A percentile compares a stretch with the other conserved stretches of the same genome.
Evolutionary conservation across 2,888 invertebrate species (phyloP).

Genomic region (Orgyia antiqua): DNA sequence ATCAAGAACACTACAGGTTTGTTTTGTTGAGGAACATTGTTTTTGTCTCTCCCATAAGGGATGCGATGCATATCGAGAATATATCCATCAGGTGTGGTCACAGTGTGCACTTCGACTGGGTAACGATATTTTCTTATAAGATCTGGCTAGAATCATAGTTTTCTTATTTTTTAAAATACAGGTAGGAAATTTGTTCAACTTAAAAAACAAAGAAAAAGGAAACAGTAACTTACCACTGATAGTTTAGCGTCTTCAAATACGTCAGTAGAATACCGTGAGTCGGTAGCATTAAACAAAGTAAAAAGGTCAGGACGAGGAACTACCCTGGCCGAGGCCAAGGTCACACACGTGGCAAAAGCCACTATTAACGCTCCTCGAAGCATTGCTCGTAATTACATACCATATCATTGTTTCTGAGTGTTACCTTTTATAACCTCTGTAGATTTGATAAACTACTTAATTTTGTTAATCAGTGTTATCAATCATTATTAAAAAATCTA

Average conservation of each 20-base stretch:
- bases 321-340: conserved; percentile 21
- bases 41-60: conserved; percentile 67
- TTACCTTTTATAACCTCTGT: conserved; percentile 29
- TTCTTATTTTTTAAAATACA: no score
- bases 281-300: conserved; percentile 19
- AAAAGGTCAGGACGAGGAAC: conserved; percentile 41
- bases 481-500: conserved; percentile 5
- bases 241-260: conserved; percentile 55
- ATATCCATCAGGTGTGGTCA: conserved; percentile 87
- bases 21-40: conserved; percentile 53
- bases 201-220: no score
- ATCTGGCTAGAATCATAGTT: conserved; percentile 65
- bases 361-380: conserved; percentile 19
- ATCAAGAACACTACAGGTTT: conserved; percentile 80
- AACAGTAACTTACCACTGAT: conserved; percentile 47
- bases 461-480: conserved; percentile 12
- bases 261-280: conserved; percentile 40
- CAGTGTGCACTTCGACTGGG: conserved; percentile 79
- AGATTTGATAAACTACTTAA: conserved; percentile 25
- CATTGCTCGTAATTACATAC: conserved; percentile 15
- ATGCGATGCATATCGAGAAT: conserved; percentile 88
- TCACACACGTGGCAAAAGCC: conserved; percentile 16
- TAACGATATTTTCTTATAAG: conserved; percentile 81
- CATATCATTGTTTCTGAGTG: not conserved
- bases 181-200: no score